Evolutionary conservation across 2,113 vertebrate species (phyloP).

Genomic region (Cyanistes caeruleus): DNA sequence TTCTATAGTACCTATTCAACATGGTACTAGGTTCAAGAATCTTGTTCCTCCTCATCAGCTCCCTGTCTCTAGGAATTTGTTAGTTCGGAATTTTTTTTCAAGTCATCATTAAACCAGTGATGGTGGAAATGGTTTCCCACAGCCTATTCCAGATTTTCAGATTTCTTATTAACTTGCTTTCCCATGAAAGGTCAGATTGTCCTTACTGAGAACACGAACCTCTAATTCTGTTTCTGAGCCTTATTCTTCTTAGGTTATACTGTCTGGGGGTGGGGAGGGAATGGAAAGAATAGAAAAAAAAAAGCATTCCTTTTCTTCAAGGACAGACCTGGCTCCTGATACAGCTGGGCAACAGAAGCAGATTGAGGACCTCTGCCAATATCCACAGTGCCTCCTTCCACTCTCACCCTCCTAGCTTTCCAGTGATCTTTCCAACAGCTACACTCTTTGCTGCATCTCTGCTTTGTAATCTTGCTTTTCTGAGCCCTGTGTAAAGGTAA

Average conservation of each 20-base stretch:
- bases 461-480: not conserved
- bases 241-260: not conserved
- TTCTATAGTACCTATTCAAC: not conserved
- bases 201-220: not conserved
- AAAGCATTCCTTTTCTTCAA: not conserved
- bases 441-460: not conserved
- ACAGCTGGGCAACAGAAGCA: not conserved
- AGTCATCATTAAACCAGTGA: not conserved
- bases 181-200: not conserved
- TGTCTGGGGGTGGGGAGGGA: rapidly evolving
- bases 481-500: not conserved
- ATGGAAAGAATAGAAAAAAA: not conserved
- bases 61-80: not conserved
- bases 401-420: not conserved
- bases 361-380: not conserved
- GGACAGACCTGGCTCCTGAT: not conserved
- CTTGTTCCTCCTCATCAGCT: not conserved
- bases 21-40: not conserved
- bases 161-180: not conserved
- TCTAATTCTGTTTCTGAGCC: not conserved
- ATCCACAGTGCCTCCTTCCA: not conserved
- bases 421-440: not conserved
- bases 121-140: not conserved
- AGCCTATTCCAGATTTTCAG: not conserved
- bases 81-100: not conserved